Base-by-base conservation (phyloP, 2,888 invertebrate genomes). In the Rambutsinella grinnellia region DNA sequence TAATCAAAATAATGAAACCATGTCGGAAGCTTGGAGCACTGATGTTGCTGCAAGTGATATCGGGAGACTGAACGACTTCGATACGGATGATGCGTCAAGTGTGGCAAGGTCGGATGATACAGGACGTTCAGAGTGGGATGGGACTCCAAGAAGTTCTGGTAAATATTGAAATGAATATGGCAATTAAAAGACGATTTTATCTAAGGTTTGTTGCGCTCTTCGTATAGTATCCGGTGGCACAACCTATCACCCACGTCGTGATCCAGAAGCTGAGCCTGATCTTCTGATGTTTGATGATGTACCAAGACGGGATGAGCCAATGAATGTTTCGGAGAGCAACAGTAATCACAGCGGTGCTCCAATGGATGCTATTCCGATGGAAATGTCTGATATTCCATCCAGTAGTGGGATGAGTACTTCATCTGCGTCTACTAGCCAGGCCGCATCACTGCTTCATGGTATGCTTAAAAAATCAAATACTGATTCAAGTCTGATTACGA, bases 31-130 rank as follows among this genome's bases (percentile, higher is more conserved):
- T 0, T 99, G 99, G 99, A 97, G 97, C 85, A 97, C 97, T 71
- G 98, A 99, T 87, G 98, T 98, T 17, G 88, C 96, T 56, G 93
- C 94, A 0, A 96, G 96, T 1, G 97, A 97, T 86, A 96, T 96
- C 21, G 95, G 96, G 84, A 90, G 97, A 71, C 90, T 96, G 84
- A 94, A 94, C 0, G 97, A 97, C 89, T 93, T 93, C 80, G 92
- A 93, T 84, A 91, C 90, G 23, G 91, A 92, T 84, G 91, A 92
- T 83, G 88, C 90, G 1, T 90, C 89, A 0, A 91, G 91, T 84
- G 90, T 91, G 17, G 90, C 91, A 2, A 88, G 90, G 78, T 94
- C 94, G 0, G 94, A 95, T 86, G 93, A 93, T 81, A 91, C 92
- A 82, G 92, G 92, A 62, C 86, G 90, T 78, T 90, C 90, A 1